These are phyloP conservation scores for Apamea sordens DNA, from an alignment of 2,888 invertebrate genomes.

Conservation along the genomic window DNA sequence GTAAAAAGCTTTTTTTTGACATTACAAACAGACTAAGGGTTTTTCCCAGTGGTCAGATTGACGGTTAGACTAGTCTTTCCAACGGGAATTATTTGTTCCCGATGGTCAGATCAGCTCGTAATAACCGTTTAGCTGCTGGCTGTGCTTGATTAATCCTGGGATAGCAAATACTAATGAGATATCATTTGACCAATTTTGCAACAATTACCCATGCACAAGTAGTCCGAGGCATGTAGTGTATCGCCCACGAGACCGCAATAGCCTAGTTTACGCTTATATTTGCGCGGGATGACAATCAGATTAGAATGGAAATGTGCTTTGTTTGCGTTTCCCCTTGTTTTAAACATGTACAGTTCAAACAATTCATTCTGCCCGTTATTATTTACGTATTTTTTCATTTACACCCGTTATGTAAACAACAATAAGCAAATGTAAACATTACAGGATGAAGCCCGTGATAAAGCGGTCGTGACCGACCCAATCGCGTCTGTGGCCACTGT, in stretches of 20 bases:
- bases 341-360: conserved; percentile 27
- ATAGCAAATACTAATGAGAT: conserved; percentile 2
- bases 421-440: conserved; percentile 37
- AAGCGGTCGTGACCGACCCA: conserved; percentile 36
- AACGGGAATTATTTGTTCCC: too few relatives aligned
- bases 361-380: conserved; percentile 20
- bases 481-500: conserved; percentile 22
- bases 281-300: conserved; percentile 57
- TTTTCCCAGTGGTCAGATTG: too few relatives aligned
- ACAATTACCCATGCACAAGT: conserved; percentile 22
- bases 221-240: conserved; percentile 14
- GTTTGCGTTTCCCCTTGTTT: conserved; percentile 42
- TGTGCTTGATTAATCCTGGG: background rate
- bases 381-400: conserved; percentile 27
- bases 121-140: background rate
- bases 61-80: too few relatives aligned
- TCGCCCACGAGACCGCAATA: conserved; percentile 45
- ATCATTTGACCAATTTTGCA: conserved; percentile 4
- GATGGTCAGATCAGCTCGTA: too few relatives aligned
- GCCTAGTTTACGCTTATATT: conserved; percentile 46
- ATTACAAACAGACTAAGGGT: too few relatives aligned
- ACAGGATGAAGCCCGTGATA: too few relatives aligned
- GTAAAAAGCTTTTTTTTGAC: too few relatives aligned
- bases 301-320: conserved; percentile 49
- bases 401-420: conserved; percentile 25